A percentile compares a stretch with the other conserved stretches of the same genome.
These are phyloP conservation scores for Drosophila meridiana DNA, from an alignment of 2,888 invertebrate genomes.

Conservation along the genomic window DNA sequence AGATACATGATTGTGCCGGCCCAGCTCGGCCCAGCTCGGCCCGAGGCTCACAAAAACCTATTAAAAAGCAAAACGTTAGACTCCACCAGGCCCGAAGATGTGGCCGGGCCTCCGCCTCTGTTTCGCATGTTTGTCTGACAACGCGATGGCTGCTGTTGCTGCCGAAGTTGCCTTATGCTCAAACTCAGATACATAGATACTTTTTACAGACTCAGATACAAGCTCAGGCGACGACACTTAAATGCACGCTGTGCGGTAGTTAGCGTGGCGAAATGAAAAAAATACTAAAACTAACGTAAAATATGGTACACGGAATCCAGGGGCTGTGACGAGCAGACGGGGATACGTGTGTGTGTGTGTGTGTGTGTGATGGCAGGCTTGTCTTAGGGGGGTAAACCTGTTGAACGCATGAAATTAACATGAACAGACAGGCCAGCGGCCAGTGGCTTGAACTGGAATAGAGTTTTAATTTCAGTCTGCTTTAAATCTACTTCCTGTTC, in stretches of 20 bases:
- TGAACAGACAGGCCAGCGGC: constrained; percentile 37
- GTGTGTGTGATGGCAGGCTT: not conserved
- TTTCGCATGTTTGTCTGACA: constrained; percentile 55
- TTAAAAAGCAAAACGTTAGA: constrained; percentile 71
- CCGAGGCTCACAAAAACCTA: constrained; percentile 70
- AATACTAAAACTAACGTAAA: constrained; percentile 67
- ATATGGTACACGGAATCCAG: constrained; percentile 48
- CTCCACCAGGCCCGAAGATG: constrained; percentile 38
- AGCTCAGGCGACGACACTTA: constrained; percentile 58
- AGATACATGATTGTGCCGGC: constrained; percentile 46
- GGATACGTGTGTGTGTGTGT: not conserved
- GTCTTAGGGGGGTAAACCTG: constrained; percentile 55
- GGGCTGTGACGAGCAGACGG: not conserved
- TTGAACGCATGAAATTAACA: constrained; percentile 77
- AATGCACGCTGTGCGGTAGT: constrained; percentile 77
- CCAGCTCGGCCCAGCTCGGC: constrained; percentile 30
- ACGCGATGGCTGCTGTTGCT: constrained; percentile 34
- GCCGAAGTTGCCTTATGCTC: constrained; percentile 32
- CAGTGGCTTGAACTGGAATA: constrained; percentile 44
- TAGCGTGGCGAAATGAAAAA: constrained; percentile 73
- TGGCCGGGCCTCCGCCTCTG: constrained; percentile 32
- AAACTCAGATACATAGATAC: constrained; percentile 28
- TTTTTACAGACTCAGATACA: constrained; percentile 31
- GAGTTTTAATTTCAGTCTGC: constrained; percentile 48
- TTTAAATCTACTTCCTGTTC: constrained; percentile 57